These are phyloP conservation scores for Oceanodroma leucorhoa DNA, from an alignment of 2,797 vertebrate species.

Conservation along the genomic window DNA sequence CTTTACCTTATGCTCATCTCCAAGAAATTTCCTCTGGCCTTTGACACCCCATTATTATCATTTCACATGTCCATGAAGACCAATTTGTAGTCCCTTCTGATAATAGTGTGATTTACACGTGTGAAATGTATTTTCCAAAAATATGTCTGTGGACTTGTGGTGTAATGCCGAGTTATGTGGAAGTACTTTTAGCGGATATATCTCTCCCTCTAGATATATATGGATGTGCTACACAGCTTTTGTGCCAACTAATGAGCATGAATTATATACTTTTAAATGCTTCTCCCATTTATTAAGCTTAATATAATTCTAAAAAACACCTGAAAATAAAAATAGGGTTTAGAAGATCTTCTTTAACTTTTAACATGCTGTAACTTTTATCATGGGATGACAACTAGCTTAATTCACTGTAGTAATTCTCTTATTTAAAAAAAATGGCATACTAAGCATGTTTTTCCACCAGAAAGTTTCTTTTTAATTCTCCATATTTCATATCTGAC, in stretches of 20 bases:
- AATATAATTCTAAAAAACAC: background rate
- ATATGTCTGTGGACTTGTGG: background rate
- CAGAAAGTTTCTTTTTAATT: conserved; percentile 27
- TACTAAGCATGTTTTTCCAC: background rate
- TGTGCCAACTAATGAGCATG: background rate
- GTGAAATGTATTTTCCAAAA: background rate
- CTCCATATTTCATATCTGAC: background rate
- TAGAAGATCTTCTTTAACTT: background rate
- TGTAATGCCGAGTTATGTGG: background rate
- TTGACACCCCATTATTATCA: background rate
- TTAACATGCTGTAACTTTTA: background rate
- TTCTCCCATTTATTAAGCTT: background rate
- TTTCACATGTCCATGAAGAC: background rate
- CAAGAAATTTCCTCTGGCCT: background rate
- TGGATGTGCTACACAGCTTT: background rate
- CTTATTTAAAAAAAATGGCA: background rate
- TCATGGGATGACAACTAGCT: background rate
- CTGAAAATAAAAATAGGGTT: background rate
- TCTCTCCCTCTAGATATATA: background rate
- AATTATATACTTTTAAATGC: background rate
- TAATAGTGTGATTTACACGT: background rate
- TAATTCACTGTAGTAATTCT: background rate
- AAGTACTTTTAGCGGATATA: background rate
- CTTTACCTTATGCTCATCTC: background rate
- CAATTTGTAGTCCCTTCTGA: background rate